Base-by-base conservation (phyloP, 1,140 invertebrate species). In the Diorhabda carinulata region DNA sequence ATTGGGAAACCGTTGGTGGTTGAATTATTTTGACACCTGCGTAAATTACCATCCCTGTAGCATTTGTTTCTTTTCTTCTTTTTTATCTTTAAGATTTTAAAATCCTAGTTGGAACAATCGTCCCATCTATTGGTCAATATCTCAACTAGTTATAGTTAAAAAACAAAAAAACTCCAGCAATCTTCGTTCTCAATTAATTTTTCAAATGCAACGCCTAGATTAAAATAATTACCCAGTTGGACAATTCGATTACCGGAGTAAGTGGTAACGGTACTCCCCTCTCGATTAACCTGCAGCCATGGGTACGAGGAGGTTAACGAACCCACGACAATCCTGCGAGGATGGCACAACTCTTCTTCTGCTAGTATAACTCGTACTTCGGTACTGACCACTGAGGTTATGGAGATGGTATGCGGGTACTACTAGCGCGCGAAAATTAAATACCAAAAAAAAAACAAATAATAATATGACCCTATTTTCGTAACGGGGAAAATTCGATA, bases 261-360 rank as follows among this genome's bases (percentile, higher is more conserved):
- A 73, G 70, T 75, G 70, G 63, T 78, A 78, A 78, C 77, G 77
- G 77, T 78, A 78, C 72, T 77, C 76, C 77, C 76, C 76, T 71
- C 75, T 68, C 74, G 72, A 66, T 69, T 69, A 72, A 73, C 75
- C 72, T 74, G 68, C 74, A 73, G 63, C 71, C 64, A 59, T 73
- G 74, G 71, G 71, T 59, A 70, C 68, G 59, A 65, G 70, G 73
- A 70, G 76, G 75, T 77, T 65, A 72, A 71, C 73, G 76, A 72
- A 70, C 63, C 67, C 57, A 69, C 66, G 62, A 60, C 61, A 59
- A 67, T 76, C 69, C 74, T 73, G 6, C 47, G 70, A 74, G 70
- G 71, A 74, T 75, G 76, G 74, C 72, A 71, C 73, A 72, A 70
- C 68, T 74, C 69, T 71, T 77, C 76, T 76, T 74, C 70, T 60